Base-by-base conservation (phyloP, 2,797 vertebrate species). In the Alcedo quadribrachys region DNA sequence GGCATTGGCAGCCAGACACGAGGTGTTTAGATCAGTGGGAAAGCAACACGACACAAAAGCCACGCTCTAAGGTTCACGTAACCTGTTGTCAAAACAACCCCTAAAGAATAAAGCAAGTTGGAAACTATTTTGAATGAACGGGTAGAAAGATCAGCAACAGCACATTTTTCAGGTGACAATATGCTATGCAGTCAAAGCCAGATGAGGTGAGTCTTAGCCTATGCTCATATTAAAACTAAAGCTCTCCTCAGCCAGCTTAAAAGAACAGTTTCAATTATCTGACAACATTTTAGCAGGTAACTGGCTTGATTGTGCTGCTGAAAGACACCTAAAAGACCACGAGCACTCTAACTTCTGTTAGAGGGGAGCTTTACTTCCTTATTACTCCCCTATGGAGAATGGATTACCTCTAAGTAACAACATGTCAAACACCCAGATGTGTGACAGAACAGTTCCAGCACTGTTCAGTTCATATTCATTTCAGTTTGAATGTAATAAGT, bases 351-450 rank as follows among this genome's bases (percentile, higher is more conserved):
- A 37, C 35, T 13, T 54, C 22, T 33, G 15, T 21, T 25, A 50
- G 19, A 57, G 27, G 54, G 21, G 53, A 65, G 8, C 13, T 82
- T 83, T 68, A 35, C 22, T 14, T 12, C 37, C 37, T 74, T 28
- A 24, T 37, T 37, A 37, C 37, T 37, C 8, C 2, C 5, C 3
- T 35, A 2, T 18, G 15, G 28, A 81, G 53, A 69, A 46, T 13
- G 14, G 75, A 27, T 12, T 40, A 51, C 8, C 14, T 15, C 20
- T n/a, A 55, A 68, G 18, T 15, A 55, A 60, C 22, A 74, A 4
- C 2, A 1, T 1, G 2, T 4, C 1, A 0, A 54, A n/a, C 18
- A 50, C 5, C 28, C 17, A 48, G 27, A 27, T 1, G 3, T 16
- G 35, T 42, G 50, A 50, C 24, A 48, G 42, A 60, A 66, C 8